These are phyloP conservation scores for Phrynosoma platyrhinos DNA, from an alignment of 2,113 vertebrate genomes.

Conservation along the genomic window DNA sequence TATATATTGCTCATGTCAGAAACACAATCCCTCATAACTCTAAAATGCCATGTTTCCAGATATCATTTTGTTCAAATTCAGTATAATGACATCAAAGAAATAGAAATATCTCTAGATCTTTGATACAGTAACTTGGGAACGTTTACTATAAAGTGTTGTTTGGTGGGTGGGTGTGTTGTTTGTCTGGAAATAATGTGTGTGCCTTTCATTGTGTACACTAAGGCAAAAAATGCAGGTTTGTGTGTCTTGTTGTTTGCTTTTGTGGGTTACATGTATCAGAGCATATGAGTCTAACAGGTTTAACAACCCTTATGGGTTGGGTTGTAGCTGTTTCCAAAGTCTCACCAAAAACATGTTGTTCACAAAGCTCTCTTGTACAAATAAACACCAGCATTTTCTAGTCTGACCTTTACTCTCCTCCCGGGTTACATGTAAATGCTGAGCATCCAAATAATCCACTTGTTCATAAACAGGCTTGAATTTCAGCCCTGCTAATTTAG, in stretches of 20 bases:
- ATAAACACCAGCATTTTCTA: conserved; percentile 70
- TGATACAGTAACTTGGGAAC: neutral
- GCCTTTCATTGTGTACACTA: conserved; percentile 14
- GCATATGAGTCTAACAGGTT: conserved; percentile 60
- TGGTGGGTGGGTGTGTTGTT: neutral
- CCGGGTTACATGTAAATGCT: conserved; percentile 69
- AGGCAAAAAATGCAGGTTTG: conserved; percentile 17
- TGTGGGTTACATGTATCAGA: neutral
- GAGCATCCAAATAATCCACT: conserved; percentile 52
- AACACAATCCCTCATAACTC: neutral
- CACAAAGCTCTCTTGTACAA: conserved; percentile 60
- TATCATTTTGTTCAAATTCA: neutral
- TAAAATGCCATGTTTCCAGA: conserved; percentile 1
- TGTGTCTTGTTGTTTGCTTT: conserved; percentile 23
- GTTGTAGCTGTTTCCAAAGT: conserved; percentile 62
- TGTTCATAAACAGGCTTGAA: fast-evolving
- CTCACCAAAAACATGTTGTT: conserved; percentile 64
- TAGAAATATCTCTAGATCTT: conserved; percentile 4
- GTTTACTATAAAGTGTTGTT: neutral
- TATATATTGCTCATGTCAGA: neutral
- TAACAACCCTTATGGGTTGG: conserved; percentile 62
- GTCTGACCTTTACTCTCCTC: conserved; percentile 71
- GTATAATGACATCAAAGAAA: neutral
- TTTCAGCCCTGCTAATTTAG: neutral
- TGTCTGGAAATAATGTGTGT: neutral